These are phyloP conservation scores for Mustelus asterias DNA, from an alignment of 2,113 vertebrate species.

Conservation along the genomic window DNA sequence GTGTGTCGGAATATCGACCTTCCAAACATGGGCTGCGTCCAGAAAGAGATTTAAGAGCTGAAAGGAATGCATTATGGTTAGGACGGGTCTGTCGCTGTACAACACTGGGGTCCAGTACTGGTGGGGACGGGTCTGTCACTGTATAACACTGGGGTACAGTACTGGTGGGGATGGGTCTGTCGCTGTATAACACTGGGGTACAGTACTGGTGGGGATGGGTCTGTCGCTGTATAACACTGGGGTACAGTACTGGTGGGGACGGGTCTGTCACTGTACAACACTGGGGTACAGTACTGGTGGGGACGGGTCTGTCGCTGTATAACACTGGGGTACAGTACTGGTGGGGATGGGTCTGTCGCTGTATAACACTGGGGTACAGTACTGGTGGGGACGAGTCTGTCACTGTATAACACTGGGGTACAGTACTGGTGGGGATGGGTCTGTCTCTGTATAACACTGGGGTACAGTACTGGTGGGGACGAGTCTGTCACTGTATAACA, in stretches of 20 bases:
- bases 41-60: too few species aligned
- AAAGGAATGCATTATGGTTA: not conserved
- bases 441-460: not conserved
- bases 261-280: not conserved
- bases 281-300: too few species aligned
- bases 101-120: not conserved
- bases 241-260: not conserved
- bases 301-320: too few species aligned
- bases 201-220: too few species aligned
- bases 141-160: not conserved
- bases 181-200: not conserved
- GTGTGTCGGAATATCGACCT: not conserved
- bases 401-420: not conserved
- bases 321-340: too few species aligned
- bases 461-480: too few species aligned
- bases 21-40: too few species aligned
- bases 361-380: too few species aligned
- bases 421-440: not conserved
- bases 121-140: not conserved
- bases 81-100: too few species aligned
- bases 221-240: not conserved
- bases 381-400: not conserved
- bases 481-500: too few species aligned
- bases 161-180: too few species aligned
- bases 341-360: too few species aligned